Evolutionary conservation across 2,888 invertebrate species (phyloP).

Genomic region (Saturnia japonica): DNA sequence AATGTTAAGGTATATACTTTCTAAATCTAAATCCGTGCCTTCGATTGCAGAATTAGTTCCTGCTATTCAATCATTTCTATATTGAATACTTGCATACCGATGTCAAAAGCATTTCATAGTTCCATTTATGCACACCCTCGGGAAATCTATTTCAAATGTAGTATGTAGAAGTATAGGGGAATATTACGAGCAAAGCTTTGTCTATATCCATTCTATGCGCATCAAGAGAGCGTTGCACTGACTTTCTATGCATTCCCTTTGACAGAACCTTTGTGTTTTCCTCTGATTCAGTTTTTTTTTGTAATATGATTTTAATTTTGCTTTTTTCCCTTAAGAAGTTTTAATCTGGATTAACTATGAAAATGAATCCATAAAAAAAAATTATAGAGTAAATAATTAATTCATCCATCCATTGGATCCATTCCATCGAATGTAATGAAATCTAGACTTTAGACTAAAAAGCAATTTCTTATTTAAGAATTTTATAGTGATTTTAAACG

Average conservation of each 20-base stretch:
- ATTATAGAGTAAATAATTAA: neutral
- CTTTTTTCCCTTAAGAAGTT: neutral
- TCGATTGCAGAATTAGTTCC: neutral
- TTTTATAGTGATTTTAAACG: neutral
- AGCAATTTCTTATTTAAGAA: too few relatives aligned
- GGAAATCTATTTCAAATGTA: conserved; percentile 20
- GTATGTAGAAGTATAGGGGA: conserved; percentile 11
- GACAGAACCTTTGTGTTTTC: conserved; percentile 2
- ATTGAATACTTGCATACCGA: conserved; percentile 13
- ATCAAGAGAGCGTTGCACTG: conserved; percentile 2
- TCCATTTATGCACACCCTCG: conserved; percentile 17
- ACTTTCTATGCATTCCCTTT: conserved; percentile 8
- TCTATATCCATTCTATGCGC: conserved; percentile 10
- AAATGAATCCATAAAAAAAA: neutral
- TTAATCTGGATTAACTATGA: neutral
- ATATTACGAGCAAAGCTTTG: conserved; percentile 17
- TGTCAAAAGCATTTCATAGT: conserved; percentile 18
- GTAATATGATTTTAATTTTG: neutral
- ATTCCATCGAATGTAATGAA: too few relatives aligned
- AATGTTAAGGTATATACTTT: neutral
- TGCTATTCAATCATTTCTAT: neutral
- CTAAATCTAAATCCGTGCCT: neutral
- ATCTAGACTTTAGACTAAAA: too few relatives aligned
- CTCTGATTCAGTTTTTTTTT: neutral
- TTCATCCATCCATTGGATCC: too few relatives aligned